phyloP scores from a whole-genome alignment of 2,113 vertebrate species.

The Saiga tatarica region DNA sequence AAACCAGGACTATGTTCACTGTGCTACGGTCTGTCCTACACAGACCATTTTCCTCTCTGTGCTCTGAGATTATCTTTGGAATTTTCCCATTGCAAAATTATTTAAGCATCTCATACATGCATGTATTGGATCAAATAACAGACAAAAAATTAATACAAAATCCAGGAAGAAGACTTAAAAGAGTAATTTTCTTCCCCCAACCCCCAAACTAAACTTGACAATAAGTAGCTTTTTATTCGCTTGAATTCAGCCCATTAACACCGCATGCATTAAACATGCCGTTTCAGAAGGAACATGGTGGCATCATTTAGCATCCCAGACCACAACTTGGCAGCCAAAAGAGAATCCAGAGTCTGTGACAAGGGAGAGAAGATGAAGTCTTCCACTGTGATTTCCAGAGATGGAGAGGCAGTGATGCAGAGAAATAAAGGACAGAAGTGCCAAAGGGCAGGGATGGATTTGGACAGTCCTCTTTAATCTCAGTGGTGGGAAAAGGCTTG shows the following conservation, averaged over 20 bases:
- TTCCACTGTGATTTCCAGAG: not conserved
- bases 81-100: not conserved
- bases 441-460: not conserved
- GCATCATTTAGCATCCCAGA: not conserved
- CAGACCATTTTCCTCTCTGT: not conserved
- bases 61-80: not conserved
- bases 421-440: not conserved
- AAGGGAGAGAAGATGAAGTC: not conserved
- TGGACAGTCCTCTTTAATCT: constrained; percentile 18
- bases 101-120: not conserved
- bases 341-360: not conserved
- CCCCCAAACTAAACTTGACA: not conserved
- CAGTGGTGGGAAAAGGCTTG: constrained; percentile 17
- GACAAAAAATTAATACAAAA: not conserved
- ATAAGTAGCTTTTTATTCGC: not conserved
- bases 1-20: not conserved
- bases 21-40: not conserved
- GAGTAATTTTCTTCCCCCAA: not conserved
- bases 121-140: not conserved
- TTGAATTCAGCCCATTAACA: not conserved
- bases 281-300: not conserved
- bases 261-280: not conserved
- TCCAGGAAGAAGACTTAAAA: not conserved
- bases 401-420: not conserved
- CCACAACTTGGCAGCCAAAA: not conserved